Base-by-base conservation (phyloP, 2,888 invertebrate species). In the Euzetes globulus region DNA sequence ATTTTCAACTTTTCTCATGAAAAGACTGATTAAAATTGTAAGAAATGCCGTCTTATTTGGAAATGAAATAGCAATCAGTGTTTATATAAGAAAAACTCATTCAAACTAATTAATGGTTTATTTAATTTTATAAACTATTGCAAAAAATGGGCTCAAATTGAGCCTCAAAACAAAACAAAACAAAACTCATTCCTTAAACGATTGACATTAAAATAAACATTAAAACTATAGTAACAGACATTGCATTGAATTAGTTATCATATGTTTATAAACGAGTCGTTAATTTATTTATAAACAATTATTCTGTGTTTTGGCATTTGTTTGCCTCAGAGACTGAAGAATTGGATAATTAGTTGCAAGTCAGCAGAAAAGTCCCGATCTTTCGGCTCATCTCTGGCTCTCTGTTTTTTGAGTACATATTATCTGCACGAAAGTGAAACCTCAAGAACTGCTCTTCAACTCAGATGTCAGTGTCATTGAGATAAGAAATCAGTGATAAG, bases 221-320 rank as follows among this genome's bases (percentile, higher is more conserved):
- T n/a, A n/a, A n/a, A n/a, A n/a, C n/a, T n/a, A n/a, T n/a, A n/a
- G n/a, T n/a, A n/a, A n/a, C n/a, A n/a, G n/a, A n/a, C n/a, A n/a
- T n/a, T n/a, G n/a, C n/a, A n/a, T n/a, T n/a, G n/a, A n/a, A n/a
- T 29, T 33, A 29, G 25, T 60, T 29, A 29, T 29, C 6, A 27
- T 29, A 60, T 29, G 29, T 60, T 52, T 60, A 29, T 5, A 60
- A 60, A 60, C 60, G 17, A 33, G 17, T 60, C 60, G 13, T 60
- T 33, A 60, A 60, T 60, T 33, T 29, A 60, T 60, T 60, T 60
- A 60, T 60, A 60, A 60, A 60, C 60, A 60, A 22, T 9, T 11
- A 15, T 52, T 19, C 5, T 52, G 19, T 52, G 15, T 52, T 52
- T 41, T 41, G 41, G 41, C 41, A 11, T 41, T 41, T 41, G 41